A percentile compares a stretch with the other conserved stretches of the same genome.
Conservation (phyloP, 2,113 vertebrate genomes). For the Taurulus bubalis region DNA sequence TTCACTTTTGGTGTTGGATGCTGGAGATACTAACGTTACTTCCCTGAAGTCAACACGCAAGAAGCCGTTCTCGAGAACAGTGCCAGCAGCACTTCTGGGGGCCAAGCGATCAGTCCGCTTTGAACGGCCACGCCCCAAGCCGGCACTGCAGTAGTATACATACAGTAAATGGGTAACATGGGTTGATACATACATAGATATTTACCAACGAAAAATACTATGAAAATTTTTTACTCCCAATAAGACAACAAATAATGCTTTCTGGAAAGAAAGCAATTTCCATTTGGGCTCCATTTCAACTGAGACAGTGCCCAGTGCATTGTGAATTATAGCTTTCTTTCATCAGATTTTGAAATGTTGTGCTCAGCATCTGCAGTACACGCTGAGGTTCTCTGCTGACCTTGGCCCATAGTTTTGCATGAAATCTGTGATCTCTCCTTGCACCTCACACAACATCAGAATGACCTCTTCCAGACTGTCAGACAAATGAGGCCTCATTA, state of each 20-base stretch:
- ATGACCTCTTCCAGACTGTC: constrained; percentile 66
- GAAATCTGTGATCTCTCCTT: constrained; percentile 61
- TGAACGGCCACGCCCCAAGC: background rate
- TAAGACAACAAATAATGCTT: background rate
- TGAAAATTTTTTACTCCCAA: background rate
- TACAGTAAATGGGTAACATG: background rate
- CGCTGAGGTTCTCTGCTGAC: constrained; percentile 53
- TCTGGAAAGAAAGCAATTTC: background rate
- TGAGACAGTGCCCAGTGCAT: background rate
- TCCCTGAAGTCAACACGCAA: background rate
- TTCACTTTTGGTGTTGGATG: background rate
- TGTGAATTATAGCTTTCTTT: constrained; percentile 42
- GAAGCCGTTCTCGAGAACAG: background rate
- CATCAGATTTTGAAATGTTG: constrained; percentile 35
- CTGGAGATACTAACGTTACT: background rate
- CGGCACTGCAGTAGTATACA: background rate
- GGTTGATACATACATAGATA: background rate
- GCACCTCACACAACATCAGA: constrained; percentile 52
- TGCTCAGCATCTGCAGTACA: constrained; percentile 44
- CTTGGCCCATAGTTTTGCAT: constrained; percentile 66
- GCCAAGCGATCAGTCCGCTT: background rate
- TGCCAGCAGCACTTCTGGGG: background rate
- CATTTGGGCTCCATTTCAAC: constrained; percentile 1
- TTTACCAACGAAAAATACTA: background rate
- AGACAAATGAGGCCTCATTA: constrained; percentile 79